Evolutionary conservation across 2,797 vertebrate species (phyloP).

Genomic region (Phalloptychus januarius): DNA sequence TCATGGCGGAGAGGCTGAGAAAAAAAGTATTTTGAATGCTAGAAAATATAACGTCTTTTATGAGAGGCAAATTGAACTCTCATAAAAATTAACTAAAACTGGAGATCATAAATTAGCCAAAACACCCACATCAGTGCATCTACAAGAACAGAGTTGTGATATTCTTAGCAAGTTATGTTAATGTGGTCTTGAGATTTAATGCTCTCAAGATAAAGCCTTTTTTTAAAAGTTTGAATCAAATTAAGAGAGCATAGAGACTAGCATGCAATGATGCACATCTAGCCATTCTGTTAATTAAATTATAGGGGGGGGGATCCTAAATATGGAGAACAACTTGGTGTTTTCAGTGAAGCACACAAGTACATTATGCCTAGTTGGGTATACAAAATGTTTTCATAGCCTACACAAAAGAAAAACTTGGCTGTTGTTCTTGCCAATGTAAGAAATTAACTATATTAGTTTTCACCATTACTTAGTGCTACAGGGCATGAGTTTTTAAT

Average conservation of each 20-base stretch:
- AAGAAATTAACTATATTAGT: neutral
- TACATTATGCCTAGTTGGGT: neutral
- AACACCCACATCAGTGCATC: neutral
- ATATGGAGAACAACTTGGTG: neutral
- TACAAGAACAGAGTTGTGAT: neutral
- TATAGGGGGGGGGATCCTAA: neutral
- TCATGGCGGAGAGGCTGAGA: neutral
- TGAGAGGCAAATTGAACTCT: neutral
- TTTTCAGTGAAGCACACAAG: neutral
- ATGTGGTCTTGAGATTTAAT: neutral
- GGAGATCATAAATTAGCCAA: neutral
- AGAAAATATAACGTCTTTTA: neutral
- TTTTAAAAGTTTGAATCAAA: neutral
- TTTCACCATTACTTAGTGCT: neutral
- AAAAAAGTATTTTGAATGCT: neutral
- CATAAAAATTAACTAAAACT: neutral
- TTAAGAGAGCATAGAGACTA: neutral
- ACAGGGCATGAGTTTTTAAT: neutral
- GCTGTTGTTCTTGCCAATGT: neutral
- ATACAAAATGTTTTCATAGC: neutral
- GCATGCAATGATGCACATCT: neutral
- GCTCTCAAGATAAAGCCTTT: neutral
- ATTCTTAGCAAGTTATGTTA: neutral
- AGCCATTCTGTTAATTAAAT: neutral
- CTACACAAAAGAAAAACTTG: neutral